phyloP scores from a whole-genome alignment of 2,113 vertebrate species.

The Prionailurus bengalensis region DNA sequence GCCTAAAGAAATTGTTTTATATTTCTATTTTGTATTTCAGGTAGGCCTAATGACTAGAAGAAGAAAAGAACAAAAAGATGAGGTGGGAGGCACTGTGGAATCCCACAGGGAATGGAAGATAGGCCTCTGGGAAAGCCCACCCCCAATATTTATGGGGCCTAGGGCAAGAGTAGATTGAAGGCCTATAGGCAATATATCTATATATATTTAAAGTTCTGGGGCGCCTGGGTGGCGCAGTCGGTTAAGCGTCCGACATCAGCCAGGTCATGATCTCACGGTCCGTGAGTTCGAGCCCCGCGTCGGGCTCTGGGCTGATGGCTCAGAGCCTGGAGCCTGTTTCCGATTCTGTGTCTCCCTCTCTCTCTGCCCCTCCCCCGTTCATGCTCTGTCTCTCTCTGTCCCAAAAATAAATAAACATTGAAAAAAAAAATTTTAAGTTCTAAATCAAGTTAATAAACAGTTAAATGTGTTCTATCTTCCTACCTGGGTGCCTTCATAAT shows the following conservation, averaged over 20 bases:
- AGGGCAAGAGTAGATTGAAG: not conserved
- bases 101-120: not conserved
- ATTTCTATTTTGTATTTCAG: not conserved
- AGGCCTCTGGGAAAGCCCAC: not conserved
- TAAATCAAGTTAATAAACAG: not conserved
- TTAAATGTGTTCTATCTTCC: not conserved
- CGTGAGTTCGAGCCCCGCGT: no score
- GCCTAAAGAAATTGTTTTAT: not conserved
- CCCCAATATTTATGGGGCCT: not conserved
- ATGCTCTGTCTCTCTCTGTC: no score
- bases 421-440: not conserved
- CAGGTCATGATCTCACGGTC: no score
- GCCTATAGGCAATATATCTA: not conserved
- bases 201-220: not conserved
- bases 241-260: no score
- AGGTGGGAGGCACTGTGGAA: not conserved
- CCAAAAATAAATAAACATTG: no score
- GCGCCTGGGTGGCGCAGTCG: no score
- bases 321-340: no score
- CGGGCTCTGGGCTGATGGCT: no score
- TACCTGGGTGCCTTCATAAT: not conserved
- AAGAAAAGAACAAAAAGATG: not conserved
- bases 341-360: no score
- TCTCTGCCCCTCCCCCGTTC: no score
- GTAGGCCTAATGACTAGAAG: not conserved